Evolutionary conservation across 1,140 invertebrate genomes (phyloP).

Genomic region (Pogonomyrmex californicus): DNA sequence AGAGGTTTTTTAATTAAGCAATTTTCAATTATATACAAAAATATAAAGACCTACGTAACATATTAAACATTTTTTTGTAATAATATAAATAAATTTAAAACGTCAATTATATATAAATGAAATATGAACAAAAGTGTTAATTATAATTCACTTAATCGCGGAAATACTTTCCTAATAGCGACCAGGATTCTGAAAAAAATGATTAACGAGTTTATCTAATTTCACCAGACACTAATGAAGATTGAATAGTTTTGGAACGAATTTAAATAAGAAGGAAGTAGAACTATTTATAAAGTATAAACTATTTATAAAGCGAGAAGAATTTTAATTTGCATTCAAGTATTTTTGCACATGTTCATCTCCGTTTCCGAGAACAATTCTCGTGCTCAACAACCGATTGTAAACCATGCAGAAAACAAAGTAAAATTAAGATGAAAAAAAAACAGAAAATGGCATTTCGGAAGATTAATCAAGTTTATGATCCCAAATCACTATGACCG

Average conservation of each 20-base stretch:
- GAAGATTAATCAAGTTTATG: slow-evolving; percentile 14
- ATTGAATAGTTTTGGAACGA: slow-evolving; percentile 16
- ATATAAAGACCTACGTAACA: not conserved
- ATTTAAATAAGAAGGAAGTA: not conserved
- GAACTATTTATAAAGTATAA: not conserved
- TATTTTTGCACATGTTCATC: not conserved
- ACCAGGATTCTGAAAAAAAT: not conserved
- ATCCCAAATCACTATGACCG: not conserved
- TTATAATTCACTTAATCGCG: not conserved
- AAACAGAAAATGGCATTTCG: slow-evolving; percentile 31
- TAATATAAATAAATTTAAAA: not conserved
- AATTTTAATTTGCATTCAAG: slow-evolving; percentile 36
- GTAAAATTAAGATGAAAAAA: not conserved
- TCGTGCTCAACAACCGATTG: slow-evolving; percentile 22
- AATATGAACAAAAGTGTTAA: not conserved
- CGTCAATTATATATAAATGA: not conserved
- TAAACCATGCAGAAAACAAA: slow-evolving; percentile 1
- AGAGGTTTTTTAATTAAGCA: not conserved
- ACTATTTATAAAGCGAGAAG: not conserved
- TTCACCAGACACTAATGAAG: not conserved
- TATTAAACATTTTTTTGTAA: not conserved
- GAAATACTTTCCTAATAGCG: not conserved
- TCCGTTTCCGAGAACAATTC: slow-evolving; percentile 18
- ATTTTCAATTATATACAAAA: not conserved
- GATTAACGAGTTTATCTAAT: slow-evolving; percentile 24